These are phyloP conservation scores for Sepioteuthis lessoniana DNA, from an alignment of 2,888 invertebrate genomes.

Conservation along the genomic window DNA sequence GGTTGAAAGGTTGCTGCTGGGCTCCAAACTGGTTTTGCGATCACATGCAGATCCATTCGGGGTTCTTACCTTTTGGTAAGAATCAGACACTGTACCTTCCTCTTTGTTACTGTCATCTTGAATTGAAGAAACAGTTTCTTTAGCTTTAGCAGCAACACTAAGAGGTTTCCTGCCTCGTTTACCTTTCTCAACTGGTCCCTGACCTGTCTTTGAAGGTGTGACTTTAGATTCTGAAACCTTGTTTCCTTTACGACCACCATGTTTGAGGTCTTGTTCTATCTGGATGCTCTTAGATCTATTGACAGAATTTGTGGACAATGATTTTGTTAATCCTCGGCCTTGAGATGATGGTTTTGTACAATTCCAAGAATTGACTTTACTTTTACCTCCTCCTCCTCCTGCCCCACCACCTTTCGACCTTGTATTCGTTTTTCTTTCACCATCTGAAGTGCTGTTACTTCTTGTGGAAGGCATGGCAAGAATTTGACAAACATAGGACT, in stretches of 20 bases:
- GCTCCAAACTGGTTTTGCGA: background rate
- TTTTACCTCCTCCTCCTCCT: background rate
- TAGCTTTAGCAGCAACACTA: background rate
- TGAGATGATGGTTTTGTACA: background rate
- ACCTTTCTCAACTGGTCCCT: background rate
- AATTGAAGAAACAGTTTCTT: background rate
- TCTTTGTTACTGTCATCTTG: background rate
- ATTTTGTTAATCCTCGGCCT: background rate
- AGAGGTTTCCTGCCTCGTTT: slow-evolving; percentile 5
- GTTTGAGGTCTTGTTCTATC: background rate
- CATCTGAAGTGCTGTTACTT: slow-evolving; percentile 36
- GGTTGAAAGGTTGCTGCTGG: background rate
- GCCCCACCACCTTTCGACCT: slow-evolving; percentile 14
- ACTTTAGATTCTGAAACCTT: background rate
- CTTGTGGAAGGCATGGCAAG: slow-evolving; percentile 43
- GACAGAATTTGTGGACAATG: background rate
- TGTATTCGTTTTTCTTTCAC: slow-evolving; percentile 35
- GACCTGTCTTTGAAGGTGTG: background rate
- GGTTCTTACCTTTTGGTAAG: background rate
- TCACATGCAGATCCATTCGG: background rate
- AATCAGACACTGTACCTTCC: background rate
- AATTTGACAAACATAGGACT: slow-evolving; percentile 34
- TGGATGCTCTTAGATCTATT: background rate
- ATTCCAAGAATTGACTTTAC: slow-evolving; percentile 14
- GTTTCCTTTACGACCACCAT: background rate